A percentile compares a stretch with the other conserved stretches of the same genome.
Conservation (phyloP, 2,888 invertebrate genomes). For the Harpagoxenus sublaevis region DNA sequence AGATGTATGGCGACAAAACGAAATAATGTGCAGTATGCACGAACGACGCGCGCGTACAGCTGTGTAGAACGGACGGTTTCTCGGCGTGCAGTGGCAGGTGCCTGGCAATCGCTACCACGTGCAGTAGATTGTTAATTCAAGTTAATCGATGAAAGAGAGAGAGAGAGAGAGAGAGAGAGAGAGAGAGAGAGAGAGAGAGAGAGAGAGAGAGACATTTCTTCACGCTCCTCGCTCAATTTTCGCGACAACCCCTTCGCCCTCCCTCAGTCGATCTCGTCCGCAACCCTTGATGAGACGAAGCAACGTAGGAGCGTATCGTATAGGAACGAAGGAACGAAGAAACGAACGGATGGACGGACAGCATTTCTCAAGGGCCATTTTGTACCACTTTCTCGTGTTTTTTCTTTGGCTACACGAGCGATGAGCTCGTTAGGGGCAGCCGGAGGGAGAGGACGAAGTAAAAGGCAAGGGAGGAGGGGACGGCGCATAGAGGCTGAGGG, state of each 20-base stretch:
- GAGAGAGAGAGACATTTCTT: conserved; percentile 56
- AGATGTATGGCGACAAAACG: conserved; percentile 37
- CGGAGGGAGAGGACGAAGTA: conserved; percentile 70
- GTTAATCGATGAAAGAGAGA: conserved; percentile 27
- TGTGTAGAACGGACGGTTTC: conserved; percentile 44
- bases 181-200: not conserved
- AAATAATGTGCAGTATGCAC: conserved; percentile 41
- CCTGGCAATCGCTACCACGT: conserved; percentile 33
- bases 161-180: not conserved
- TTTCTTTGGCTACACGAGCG: conserved; percentile 78
- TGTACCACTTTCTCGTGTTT: conserved; percentile 82
- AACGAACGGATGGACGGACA: conserved; percentile 64
- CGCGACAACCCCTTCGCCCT: conserved; percentile 78
- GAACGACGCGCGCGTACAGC: conserved; percentile 38
- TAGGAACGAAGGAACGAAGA: conserved; percentile 19
- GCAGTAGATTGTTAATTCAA: conserved; percentile 40
- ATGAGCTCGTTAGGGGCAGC: conserved; percentile 83
- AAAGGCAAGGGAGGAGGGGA: conserved; percentile 61
- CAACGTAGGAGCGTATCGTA: conserved; percentile 23
- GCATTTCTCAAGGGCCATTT: conserved; percentile 83
- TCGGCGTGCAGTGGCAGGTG: conserved; percentile 60
- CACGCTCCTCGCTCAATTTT: conserved; percentile 67
- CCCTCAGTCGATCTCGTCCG: conserved; percentile 34
- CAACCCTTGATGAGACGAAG: conserved; percentile 36
- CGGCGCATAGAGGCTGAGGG: conserved; percentile 65